phyloP scores from a whole-genome alignment of 2,888 invertebrate species.

The Lasioglossum vierecki region DNA sequence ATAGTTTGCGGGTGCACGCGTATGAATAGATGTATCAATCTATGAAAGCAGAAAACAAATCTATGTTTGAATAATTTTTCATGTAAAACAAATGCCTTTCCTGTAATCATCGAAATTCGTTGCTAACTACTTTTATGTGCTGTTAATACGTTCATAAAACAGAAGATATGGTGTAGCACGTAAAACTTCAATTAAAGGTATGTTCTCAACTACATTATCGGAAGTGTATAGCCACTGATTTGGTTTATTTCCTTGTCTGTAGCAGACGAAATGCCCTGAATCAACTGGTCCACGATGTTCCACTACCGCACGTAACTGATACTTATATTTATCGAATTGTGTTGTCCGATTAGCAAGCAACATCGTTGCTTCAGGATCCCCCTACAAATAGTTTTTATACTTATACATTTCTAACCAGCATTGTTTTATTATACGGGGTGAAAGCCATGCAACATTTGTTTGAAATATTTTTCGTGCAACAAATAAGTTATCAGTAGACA shows the following conservation, averaged over 20 bases:
- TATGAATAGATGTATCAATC: not conserved
- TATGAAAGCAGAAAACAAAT: not conserved
- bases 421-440: not conserved
- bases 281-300: constrained; percentile 96
- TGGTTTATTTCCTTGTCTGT: constrained; percentile 90
- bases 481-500: not conserved
- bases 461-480: not conserved
- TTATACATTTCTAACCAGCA: not conserved
- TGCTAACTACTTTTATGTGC: constrained; percentile 67
- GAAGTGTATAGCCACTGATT: constrained; percentile 85
- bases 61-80: constrained; percentile 8
- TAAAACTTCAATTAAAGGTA: constrained; percentile 92
- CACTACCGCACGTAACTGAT: constrained; percentile 93
- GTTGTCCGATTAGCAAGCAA: constrained; percentile 81
- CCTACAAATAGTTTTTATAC: constrained; percentile 66
- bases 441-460: not conserved
- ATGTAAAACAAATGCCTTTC: constrained; percentile 15
- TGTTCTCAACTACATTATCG: constrained; percentile 91
- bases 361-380: constrained; percentile 85
- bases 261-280: constrained; percentile 98
- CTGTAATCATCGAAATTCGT: constrained; percentile 54
- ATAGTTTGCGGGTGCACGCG: not conserved
- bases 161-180: constrained; percentile 95
- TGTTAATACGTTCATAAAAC: constrained; percentile 91
- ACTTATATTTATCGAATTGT: constrained; percentile 86